Base-by-base conservation (phyloP, 2,797 vertebrate species). In the Echiichthys vipera region DNA sequence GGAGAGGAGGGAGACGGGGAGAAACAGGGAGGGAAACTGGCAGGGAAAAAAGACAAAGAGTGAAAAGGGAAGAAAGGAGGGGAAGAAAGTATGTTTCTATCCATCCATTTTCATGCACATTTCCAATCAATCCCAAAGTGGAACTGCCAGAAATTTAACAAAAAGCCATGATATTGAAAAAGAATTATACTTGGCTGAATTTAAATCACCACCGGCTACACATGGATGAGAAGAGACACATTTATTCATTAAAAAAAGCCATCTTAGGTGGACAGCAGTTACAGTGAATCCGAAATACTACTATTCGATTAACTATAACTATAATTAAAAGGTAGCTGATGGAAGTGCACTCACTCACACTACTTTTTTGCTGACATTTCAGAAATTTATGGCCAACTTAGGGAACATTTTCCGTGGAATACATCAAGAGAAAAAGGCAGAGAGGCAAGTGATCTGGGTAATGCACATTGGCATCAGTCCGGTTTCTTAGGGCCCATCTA, bases 51-150 rank as follows among this genome's bases (percentile, higher is more conserved):
- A 54, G 49, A 37, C n/a, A 45, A 15, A 24, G 43, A 71, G 63
- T 15, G 22, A 45, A 22, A 53, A n/a, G 17, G 57, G 17, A 34
- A 66, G 40, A 39, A 32, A 46, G 1, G 40, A 6, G 4, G 6
- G 39, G 24, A 47, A 37, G 15, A 57, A 63, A 50, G 56, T 9
- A 29, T 63, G 45, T 45, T 40, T 8, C 9, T 64, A 11, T 64
- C 6, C n/a, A n/a, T n/a, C n/a, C n/a, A n/a, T 57, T 63, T 66
- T 61, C 11, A 62, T 24, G 37, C 45, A 53, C 46, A 53, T 54
- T 49, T 32, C 14, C 4, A 53, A 47, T 46, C 15, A 22, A 29
- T 55, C 18, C 7, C 3, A 3, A 4, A 22, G 36, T 9, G 7
- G 24, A 30, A 29, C 18, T 34, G 37, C 39, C 25, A 50, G 49